Base-by-base conservation (phyloP, 2,888 invertebrate genomes). In the Adelphocoris suturalis region DNA sequence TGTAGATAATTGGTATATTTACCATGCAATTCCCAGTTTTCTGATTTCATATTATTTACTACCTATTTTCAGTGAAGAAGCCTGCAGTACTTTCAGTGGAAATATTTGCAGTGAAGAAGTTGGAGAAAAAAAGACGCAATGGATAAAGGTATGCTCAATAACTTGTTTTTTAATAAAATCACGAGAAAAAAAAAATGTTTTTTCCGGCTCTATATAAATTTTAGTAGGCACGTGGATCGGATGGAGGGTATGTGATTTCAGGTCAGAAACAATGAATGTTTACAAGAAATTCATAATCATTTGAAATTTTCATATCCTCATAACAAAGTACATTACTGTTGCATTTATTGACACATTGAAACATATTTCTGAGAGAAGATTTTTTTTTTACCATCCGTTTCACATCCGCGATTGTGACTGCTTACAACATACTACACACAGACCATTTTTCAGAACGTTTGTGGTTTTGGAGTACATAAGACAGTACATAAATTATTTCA, bases 71-170 rank as follows among this genome's bases (percentile, higher is more conserved):
- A n/a, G n/a, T n/a, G n/a, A n/a, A n/a, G n/a, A n/a, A n/a, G n/a
- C n/a, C n/a, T n/a, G 76, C 76, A 76, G 76, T 76, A 76, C 76
- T 76, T 76, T 76, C 76, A 76, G 76, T 12, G 13, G 76, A 76
- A 16, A 76, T 27, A 76, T 76, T 76, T 76, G 23, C 76, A 76
- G 76, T 76, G 76, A 76, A 76, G 76, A 37, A 76, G 37, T 27
- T 76, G 76, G 76, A 76, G 76, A 57, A 76, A 76, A 76, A 7
- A 76, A 76, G 23, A 76, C 27, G 76, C 76, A 27, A 76, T 76
- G 76, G 76, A 76, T 76, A 76, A 76, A 76, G 76, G 76, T 76
- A 76, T 76, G 76, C 37, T 76, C 76, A 76, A 76, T 37, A 76
- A 76, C 37, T 57, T 57, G 76, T n/a, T 37, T 76, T 76, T 76